Conservation (phyloP, 2,888 invertebrate species). For the Agrotis exclamationis region DNA sequence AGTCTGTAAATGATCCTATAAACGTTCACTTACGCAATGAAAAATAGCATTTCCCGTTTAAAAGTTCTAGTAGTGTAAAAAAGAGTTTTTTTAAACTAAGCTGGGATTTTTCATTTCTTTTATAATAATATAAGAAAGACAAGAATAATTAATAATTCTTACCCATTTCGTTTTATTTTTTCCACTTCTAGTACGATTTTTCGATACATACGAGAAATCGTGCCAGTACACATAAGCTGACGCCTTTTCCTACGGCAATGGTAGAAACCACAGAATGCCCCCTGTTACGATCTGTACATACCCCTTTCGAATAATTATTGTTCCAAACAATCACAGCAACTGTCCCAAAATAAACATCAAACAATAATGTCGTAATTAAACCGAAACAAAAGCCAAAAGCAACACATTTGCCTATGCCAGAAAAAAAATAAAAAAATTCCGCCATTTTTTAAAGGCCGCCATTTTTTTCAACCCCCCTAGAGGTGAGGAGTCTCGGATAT, state of each 20-base stretch:
- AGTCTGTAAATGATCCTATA: no score
- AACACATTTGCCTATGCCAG: constrained; percentile 29
- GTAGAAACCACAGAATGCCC: no score
- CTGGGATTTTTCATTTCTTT: constrained; percentile 11
- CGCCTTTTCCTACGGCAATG: no score
- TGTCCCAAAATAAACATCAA: constrained; percentile 8
- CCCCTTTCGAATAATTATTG: neutral
- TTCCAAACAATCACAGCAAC: neutral
- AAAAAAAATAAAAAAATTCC: constrained; percentile 38
- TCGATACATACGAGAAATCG: no score
- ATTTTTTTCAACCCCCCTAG: constrained; percentile 50
- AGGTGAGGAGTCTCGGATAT: constrained; percentile 70
- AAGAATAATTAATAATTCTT: neutral
- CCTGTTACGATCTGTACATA: no score
- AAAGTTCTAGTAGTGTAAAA: no score
- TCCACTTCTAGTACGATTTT: neutral
- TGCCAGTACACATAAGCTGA: no score
- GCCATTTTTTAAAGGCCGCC: constrained; percentile 36
- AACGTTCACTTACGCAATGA: no score
- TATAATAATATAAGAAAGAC: neutral
- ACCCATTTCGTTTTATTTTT: neutral
- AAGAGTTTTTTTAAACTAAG: neutral
- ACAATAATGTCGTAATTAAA: constrained; percentile 33
- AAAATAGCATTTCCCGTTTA: no score
- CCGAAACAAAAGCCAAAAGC: constrained; percentile 15